These are phyloP conservation scores for Phasianus colchicus DNA, from an alignment of 2,113 vertebrate genomes.

Conservation along the genomic window DNA sequence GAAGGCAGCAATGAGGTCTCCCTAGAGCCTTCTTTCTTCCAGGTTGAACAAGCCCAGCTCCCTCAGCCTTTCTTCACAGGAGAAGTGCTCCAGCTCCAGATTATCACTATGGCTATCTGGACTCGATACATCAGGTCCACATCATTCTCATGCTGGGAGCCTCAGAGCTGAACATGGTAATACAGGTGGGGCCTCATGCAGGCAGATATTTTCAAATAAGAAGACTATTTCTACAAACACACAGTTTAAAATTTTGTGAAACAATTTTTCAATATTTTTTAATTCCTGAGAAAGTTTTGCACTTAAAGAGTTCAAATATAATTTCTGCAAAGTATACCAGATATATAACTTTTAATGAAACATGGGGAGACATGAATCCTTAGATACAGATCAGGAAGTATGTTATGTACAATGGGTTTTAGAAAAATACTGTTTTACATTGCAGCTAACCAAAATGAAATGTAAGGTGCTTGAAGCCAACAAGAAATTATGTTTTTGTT, in stretches of 20 bases:
- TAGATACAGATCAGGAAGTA: neutral
- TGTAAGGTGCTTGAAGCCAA: neutral
- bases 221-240: neutral
- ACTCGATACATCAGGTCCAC: neutral
- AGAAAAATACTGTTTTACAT: neutral
- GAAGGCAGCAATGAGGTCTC: neutral
- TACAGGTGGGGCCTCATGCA: neutral
- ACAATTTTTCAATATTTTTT: neutral
- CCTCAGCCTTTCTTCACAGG: neutral
- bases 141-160: neutral
- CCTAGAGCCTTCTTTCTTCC: neutral
- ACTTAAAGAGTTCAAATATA: neutral
- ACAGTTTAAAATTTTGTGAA: neutral
- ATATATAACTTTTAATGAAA: neutral
- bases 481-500: neutral
- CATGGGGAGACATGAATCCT: accelerated
- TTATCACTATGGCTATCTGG: neutral
- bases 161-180: neutral
- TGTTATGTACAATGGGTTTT: neutral
- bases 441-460: neutral
- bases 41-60: neutral
- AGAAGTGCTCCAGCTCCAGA: neutral
- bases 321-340: neutral
- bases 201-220: neutral
- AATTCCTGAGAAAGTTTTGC: neutral